These are phyloP conservation scores for Drosophila ironensis DNA, from an alignment of 1,140 invertebrate species.

Conservation along the genomic window DNA sequence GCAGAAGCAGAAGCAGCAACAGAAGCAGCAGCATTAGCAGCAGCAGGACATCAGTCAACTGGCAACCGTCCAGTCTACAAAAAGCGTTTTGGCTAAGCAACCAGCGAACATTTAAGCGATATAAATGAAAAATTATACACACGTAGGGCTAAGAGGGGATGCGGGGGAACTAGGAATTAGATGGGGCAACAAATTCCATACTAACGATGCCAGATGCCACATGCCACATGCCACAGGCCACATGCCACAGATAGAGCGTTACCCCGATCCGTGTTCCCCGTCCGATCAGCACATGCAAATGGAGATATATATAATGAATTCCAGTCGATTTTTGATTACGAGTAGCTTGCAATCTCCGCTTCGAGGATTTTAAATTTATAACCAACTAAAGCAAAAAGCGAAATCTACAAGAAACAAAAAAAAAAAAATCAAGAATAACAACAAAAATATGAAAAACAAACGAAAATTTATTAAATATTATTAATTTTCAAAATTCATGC, in stretches of 20 bases:
- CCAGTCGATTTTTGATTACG: conserved; percentile 9
- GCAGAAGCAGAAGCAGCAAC: conserved; percentile 14
- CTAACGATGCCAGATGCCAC: too few relatives aligned
- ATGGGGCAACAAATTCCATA: too few relatives aligned
- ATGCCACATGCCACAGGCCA: too few relatives aligned
- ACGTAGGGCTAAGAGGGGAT: conserved; percentile 11
- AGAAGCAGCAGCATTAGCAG: conserved; percentile 6
- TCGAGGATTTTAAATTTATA: conserved; percentile 44
- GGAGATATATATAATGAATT: conserved; percentile 1
- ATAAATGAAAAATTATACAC: conserved; percentile 35
- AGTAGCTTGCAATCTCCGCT: conserved; percentile 33
- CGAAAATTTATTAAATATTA: conserved; percentile 34
- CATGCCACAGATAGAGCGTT: conserved; percentile 11
- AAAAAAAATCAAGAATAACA: conserved; percentile 13
- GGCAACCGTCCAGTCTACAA: conserved; percentile 79
- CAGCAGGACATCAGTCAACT: conserved; percentile 56
- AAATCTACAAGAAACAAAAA: conserved; percentile 5
- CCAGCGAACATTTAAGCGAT: conserved; percentile 10
- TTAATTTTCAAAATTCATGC: conserved; percentile 52
- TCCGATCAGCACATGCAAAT: not conserved
- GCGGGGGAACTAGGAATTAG: not conserved
- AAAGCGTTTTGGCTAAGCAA: conserved; percentile 57
- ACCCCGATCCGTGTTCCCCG: not conserved
- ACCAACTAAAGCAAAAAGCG: conserved; percentile 12
- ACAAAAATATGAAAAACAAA: conserved; percentile 10